phyloP scores from a whole-genome alignment of 2,888 invertebrate species.

The Endotricha flammealis region DNA sequence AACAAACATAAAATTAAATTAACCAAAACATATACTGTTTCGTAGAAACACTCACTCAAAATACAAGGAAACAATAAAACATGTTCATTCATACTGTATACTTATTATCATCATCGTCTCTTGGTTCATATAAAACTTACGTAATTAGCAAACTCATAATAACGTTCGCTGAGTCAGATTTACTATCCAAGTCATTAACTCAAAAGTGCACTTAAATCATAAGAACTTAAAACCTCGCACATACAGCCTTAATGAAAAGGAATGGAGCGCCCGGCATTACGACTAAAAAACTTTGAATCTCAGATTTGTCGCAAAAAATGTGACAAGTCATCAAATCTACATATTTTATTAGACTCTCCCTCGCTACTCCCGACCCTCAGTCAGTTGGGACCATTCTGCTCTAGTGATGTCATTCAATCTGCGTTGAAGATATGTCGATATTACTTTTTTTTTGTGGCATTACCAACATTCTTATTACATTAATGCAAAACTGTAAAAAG shows the following conservation, averaged over 20 bases:
- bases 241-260: slow-evolving; percentile 47
- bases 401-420: slow-evolving; percentile 41
- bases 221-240: slow-evolving; percentile 24
- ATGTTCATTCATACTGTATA: too few relatives aligned
- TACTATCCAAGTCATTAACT: slow-evolving; percentile 2
- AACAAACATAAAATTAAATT: too few relatives aligned
- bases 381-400: slow-evolving; percentile 45
- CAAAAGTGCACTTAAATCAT: slow-evolving; percentile 11
- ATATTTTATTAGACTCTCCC: slow-evolving; percentile 75
- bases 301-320: slow-evolving; percentile 75
- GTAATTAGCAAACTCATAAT: too few relatives aligned
- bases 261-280: slow-evolving; percentile 41
- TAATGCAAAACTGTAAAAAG: too few relatives aligned
- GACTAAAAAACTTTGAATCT: slow-evolving; percentile 71
- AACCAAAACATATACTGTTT: too few relatives aligned
- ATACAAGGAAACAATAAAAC: too few relatives aligned
- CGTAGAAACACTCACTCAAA: too few relatives aligned
- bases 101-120: too few relatives aligned
- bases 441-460: not conserved
- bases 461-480: too few relatives aligned
- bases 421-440: slow-evolving; percentile 40
- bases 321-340: slow-evolving; percentile 79
- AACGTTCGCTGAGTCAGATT: not conserved
- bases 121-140: too few relatives aligned
- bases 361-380: slow-evolving; percentile 67